A percentile compares a stretch with the other conserved stretches of the same genome.
phyloP scores from a whole-genome alignment of 2,888 invertebrate species.

The Blastobasis adustella region DNA sequence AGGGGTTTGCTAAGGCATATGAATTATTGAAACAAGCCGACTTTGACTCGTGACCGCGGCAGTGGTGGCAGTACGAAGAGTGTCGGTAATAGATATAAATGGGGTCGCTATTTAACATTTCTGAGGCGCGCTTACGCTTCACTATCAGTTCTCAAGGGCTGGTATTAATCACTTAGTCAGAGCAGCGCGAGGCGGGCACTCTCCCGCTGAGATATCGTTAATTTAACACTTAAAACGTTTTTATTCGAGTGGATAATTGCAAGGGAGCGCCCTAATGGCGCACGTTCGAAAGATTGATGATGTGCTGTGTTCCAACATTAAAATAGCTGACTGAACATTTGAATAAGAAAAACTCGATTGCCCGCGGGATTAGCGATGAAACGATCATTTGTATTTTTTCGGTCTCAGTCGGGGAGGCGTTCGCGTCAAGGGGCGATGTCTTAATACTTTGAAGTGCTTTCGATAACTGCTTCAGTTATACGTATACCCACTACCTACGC shows the following conservation, averaged over 20 bases:
- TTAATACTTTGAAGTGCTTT: constrained; percentile 7
- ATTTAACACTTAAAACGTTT: constrained; percentile 73
- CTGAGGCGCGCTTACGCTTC: constrained; percentile 25
- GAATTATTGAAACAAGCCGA: too few species aligned
- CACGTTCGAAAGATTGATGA: constrained; percentile 69
- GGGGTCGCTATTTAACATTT: constrained; percentile 24
- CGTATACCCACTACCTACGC: too few species aligned
- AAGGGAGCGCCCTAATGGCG: constrained; percentile 61
- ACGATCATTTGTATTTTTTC: constrained; percentile 49
- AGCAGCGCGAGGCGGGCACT: constrained; percentile 50
- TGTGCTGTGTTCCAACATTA: constrained; percentile 60
- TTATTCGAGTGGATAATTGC: constrained; percentile 72
- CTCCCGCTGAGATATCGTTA: constrained; percentile 65
- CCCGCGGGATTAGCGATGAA: constrained; percentile 52
- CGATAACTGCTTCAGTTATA: background rate
- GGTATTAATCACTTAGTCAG: constrained; percentile 62
- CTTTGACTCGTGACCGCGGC: too few species aligned
- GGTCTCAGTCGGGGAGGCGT: background rate
- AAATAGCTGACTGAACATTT: constrained; percentile 64
- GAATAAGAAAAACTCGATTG: constrained; percentile 60
- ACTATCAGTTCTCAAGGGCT: constrained; percentile 42
- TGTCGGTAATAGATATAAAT: constrained; percentile 29
- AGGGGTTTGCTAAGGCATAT: too few species aligned
- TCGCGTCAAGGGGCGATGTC: background rate
- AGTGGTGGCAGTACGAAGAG: background rate